These are phyloP conservation scores for Escarpia spicata DNA, from an alignment of 2,888 invertebrate species.

Conservation along the genomic window DNA sequence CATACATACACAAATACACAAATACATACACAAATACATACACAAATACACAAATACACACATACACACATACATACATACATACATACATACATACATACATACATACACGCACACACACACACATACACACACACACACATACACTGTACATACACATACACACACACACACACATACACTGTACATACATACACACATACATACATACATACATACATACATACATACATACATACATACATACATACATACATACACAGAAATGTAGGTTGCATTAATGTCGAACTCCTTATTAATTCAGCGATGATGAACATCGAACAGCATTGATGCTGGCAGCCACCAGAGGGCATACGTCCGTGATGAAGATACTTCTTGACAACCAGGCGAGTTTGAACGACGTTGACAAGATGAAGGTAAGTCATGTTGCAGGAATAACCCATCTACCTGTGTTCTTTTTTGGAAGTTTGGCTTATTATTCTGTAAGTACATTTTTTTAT, in stretches of 20 bases:
- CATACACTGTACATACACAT: neutral
- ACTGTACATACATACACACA: neutral
- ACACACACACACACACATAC: too few species aligned
- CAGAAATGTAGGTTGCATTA: neutral
- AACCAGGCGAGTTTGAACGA: constrained; percentile 45
- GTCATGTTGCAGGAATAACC: neutral
- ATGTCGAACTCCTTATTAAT: neutral
- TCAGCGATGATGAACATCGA: constrained; percentile 46
- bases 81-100: neutral
- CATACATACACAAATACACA: neutral
- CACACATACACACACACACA: neutral
- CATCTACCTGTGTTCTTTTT: neutral
- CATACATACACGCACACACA: neutral
- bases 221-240: neutral
- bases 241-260: neutral
- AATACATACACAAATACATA: neutral
- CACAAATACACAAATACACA: neutral
- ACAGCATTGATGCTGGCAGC: constrained; percentile 47
- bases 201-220: neutral
- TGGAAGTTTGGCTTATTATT: neutral
- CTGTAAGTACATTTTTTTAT: neutral
- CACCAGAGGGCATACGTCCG: constrained; percentile 40
- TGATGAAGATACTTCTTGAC: constrained; percentile 44
- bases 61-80: neutral
- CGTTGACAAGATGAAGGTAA: constrained; percentile 45